Percentiles rank a stretch among this genome's conserved stretches.
phyloP scores from a whole-genome alignment of 1,140 invertebrate genomes.

The Drosophila pachea region DNA sequence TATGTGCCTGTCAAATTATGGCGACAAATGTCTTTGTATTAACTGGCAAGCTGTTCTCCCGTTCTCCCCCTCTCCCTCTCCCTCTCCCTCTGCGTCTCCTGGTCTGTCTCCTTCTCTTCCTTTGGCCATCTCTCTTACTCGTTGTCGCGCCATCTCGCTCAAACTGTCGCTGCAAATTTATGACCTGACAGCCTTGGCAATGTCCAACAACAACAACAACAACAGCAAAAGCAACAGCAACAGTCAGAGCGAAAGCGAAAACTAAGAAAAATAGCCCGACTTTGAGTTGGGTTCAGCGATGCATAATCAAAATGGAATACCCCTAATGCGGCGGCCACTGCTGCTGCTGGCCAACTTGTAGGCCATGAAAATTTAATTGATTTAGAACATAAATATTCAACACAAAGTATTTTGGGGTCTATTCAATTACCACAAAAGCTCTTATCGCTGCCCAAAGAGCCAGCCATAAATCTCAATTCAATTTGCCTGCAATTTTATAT shows the following conservation, averaged over 20 bases:
- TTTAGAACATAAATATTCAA: slow-evolving; percentile 13
- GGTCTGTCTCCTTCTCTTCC: too few species aligned
- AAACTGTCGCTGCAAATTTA: slow-evolving; percentile 20
- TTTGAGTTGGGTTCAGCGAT: slow-evolving; percentile 26
- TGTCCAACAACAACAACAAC: slow-evolving; percentile 5
- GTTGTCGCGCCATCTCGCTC: too few species aligned
- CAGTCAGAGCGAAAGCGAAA: not conserved
- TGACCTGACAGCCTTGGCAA: slow-evolving; percentile 19
- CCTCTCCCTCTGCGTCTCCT: too few species aligned
- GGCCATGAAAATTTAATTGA: slow-evolving; percentile 27
- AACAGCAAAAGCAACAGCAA: not conserved
- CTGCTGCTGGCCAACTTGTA: too few species aligned
- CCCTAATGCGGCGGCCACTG: not conserved
- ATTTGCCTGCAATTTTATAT: not conserved
- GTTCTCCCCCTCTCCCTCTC: not conserved
- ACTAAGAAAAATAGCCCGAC: slow-evolving; percentile 3
- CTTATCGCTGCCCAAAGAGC: not conserved
- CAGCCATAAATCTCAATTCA: slow-evolving; percentile 1
- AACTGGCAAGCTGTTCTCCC: slow-evolving; percentile 17
- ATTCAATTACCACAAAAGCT: slow-evolving; percentile 5
- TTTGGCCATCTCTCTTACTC: not conserved
- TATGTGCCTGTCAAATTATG: slow-evolving; percentile 48
- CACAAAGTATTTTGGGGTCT: not conserved
- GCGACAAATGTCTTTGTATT: slow-evolving; percentile 47
- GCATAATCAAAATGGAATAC: slow-evolving; percentile 13